phyloP scores from a whole-genome alignment of 2,888 invertebrate species.

The Amphipyra berbera region DNA sequence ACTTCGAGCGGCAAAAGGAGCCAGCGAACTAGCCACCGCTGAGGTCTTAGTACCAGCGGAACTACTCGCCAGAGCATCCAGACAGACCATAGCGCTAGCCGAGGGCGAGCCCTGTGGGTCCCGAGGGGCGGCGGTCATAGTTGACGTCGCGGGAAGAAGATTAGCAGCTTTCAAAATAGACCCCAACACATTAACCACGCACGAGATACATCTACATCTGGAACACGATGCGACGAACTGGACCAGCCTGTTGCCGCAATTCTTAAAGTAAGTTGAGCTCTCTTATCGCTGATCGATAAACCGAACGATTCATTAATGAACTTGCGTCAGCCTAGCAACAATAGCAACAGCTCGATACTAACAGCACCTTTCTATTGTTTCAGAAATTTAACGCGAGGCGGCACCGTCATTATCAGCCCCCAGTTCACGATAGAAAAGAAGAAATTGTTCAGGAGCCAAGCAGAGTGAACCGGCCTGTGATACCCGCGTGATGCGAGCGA shows the following conservation, averaged over 20 bases:
- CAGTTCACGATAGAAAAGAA: conserved; percentile 97
- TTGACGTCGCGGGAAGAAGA: conserved; percentile 94
- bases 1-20: conserved; percentile 94
- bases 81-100: conserved; percentile 94
- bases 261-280: conserved; percentile 94
- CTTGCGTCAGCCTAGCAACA: conserved; percentile 42
- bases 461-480: conserved; percentile 82
- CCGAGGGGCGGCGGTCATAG: conserved; percentile 95
- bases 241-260: conserved; percentile 96
- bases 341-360: conserved; percentile 48
- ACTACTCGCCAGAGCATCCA: conserved; percentile 94
- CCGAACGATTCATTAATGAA: conserved; percentile 13
- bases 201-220: conserved; percentile 96
- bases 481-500: conserved; percentile 79
- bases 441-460: conserved; percentile 95
- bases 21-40: conserved; percentile 94
- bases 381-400: conserved; percentile 96
- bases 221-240: conserved; percentile 96
- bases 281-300: conserved; percentile 17
- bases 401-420: conserved; percentile 96
- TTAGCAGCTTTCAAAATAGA: conserved; percentile 96
- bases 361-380: conserved; percentile 60
- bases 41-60: conserved; percentile 96
- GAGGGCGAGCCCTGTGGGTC: conserved; percentile 97
- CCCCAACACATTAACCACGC: conserved; percentile 96